phyloP scores from a whole-genome alignment of 2,797 vertebrate genomes.

The Megaceryle alcyon region DNA sequence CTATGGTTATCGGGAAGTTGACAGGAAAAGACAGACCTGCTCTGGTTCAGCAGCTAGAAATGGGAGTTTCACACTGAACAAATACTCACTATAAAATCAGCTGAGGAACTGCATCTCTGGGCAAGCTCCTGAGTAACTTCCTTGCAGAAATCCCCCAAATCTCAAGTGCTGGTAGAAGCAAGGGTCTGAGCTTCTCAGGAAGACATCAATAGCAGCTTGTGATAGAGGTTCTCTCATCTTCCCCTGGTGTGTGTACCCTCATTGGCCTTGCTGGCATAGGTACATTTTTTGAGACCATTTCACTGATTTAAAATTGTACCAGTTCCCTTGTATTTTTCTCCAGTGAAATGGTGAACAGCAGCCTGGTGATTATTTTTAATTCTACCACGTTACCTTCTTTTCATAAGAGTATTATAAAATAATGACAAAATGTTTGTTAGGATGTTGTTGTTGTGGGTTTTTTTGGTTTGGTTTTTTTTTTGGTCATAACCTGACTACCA shows the following conservation, averaged over 20 bases:
- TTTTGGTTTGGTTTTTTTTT: not conserved
- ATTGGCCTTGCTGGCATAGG: not conserved
- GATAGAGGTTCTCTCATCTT: not conserved
- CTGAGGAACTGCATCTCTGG: not conserved
- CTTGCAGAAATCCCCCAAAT: not conserved
- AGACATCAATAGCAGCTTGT: not conserved
- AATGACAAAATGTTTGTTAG: not conserved
- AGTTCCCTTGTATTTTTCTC: not conserved
- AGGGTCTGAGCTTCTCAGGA: not conserved
- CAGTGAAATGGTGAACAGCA: not conserved
- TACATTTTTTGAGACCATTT: not conserved
- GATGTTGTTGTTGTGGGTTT: not conserved
- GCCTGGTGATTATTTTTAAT: not conserved
- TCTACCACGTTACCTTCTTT: not conserved
- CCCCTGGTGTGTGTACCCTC: not conserved
- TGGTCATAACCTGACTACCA: not conserved
- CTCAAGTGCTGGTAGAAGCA: not conserved
- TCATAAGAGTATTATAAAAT: not conserved
- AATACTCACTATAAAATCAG: not conserved
- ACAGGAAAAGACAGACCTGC: not conserved
- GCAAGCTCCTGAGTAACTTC: not conserved
- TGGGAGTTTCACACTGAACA: not conserved
- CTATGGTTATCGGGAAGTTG: not conserved
- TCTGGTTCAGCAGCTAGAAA: conserved; percentile 13
- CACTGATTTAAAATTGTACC: not conserved